Base-by-base conservation (phyloP, 2,797 vertebrate genomes). In the Leptoclinus maculatus region DNA sequence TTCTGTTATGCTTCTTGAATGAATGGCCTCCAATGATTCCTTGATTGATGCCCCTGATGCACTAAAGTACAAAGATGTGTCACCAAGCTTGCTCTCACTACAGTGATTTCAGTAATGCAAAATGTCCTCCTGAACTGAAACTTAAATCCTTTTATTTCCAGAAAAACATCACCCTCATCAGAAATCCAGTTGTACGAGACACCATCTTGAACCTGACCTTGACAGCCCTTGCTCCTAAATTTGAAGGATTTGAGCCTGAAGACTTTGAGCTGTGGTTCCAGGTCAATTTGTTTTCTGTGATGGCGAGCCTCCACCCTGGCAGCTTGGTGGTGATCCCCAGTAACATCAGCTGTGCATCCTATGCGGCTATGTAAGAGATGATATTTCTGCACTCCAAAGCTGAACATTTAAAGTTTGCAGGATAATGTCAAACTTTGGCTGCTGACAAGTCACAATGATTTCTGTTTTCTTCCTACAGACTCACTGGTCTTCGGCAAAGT, bases 141-240 rank as follows among this genome's bases (percentile, higher is more conserved):
- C 19, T 2, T 19, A 7, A 47, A 47, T 47, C 17, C 43, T 27
- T 56, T 27, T 16, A 7, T 64, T 83, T 76, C 34, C 76, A 88
- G 83, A 88, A 59, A 7, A n/a, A 17, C 76, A 56, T 56, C 53
- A 56, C 25, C 53, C 5, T 56, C 53, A 29, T 56, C 53, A 29
- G 4, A 29, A 27, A 86, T 65, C 1, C 49, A 38, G 58, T 8
- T 12, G 87, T 87, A 29, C 77, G 82, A 71, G 89, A 86, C 58
- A 80, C 53, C 68, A 83, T 91, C 73, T 78, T 91, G 59, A 88
- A 89, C 78, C 53, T 80, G 79, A 89, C 90, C 53, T 79, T 88
- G 73, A 62, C 14, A 17, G 72, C 76, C 67, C 75, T 91, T 47
- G 73, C 60, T 49, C 66, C 39, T 21, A 2, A 45, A 67, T 77